These are phyloP conservation scores for Poeciliopsis presidionis DNA, from an alignment of 2,797 vertebrate genomes.

Conservation along the genomic window DNA sequence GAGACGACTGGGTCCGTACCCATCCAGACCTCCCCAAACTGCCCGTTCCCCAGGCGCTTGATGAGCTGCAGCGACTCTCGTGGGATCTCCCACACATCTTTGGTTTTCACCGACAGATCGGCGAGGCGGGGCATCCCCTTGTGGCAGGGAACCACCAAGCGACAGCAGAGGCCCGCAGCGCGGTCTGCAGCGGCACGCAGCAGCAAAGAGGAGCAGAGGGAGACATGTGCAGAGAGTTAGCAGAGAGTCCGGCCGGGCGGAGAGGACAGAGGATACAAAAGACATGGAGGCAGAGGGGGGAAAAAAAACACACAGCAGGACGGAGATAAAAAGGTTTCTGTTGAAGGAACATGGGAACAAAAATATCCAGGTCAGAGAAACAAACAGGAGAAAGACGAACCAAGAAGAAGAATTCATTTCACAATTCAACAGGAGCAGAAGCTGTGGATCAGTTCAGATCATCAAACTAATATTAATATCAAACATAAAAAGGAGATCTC, in stretches of 20 bases:
- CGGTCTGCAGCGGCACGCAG: conserved; percentile 83
- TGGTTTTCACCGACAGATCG: conserved; percentile 99
- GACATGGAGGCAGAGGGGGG: neutral
- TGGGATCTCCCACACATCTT: conserved; percentile 99
- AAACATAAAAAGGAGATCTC: neutral
- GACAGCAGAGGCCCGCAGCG: conserved; percentile 97
- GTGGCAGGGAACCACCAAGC: conserved; percentile 96
- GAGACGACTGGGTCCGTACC: conserved; percentile 87
- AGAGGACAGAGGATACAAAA: conserved; percentile 5
- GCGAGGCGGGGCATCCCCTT: conserved; percentile 98
- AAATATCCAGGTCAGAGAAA: neutral
- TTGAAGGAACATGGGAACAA: neutral
- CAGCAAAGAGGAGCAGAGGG: conserved; percentile 23
- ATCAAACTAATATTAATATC: neutral
- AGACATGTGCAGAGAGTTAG: conserved; percentile 42
- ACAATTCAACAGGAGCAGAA: neutral
- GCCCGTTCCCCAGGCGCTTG: conserved; percentile 97
- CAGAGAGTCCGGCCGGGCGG: conserved; percentile 14
- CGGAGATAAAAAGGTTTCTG: neutral
- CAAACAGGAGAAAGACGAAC: neutral
- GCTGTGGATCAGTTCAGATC: neutral
- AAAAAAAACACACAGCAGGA: neutral
- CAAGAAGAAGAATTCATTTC: neutral
- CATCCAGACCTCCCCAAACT: conserved; percentile 99
- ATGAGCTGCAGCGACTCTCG: conserved; percentile 97